A percentile compares a stretch with the other conserved stretches of the same genome.
These are phyloP conservation scores for Theodoxus fluviatilis DNA, from an alignment of 2,888 invertebrate species.

Conservation along the genomic window DNA sequence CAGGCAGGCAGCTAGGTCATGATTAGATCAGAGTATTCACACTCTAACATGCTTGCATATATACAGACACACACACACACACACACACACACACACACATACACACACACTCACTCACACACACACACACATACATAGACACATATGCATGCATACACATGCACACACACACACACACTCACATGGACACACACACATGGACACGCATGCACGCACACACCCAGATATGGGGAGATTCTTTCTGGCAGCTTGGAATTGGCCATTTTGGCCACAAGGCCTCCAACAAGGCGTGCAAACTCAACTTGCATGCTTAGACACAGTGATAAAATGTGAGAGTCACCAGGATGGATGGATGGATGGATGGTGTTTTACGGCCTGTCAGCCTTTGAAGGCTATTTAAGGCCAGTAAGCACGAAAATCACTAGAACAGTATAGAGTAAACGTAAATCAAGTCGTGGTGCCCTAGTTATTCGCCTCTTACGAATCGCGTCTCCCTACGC, in stretches of 20 bases:
- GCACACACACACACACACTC: neutral
- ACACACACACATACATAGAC: neutral
- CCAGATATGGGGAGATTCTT: neutral
- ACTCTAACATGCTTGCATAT: neutral
- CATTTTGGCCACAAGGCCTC: too few relatives aligned
- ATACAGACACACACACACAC: neutral
- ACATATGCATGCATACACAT: neutral
- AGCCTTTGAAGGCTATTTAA: too few relatives aligned
- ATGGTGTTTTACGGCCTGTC: too few relatives aligned
- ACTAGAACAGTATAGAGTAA: too few relatives aligned
- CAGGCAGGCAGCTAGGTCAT: neutral
- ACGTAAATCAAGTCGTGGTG: too few relatives aligned
- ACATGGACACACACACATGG: neutral
- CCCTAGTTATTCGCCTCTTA: too few relatives aligned
- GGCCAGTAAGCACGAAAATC: too few relatives aligned
- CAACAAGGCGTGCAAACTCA: too few relatives aligned
- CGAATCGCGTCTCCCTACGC: too few relatives aligned
- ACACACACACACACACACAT: constrained; percentile 1
- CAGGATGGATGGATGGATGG: too few relatives aligned
- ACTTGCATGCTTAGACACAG: too few relatives aligned
- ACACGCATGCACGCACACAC: constrained; percentile 4
- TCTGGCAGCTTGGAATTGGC: neutral
- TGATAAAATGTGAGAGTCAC: too few relatives aligned
- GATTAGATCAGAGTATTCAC: neutral
- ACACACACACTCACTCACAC: neutral